phyloP scores from a whole-genome alignment of 2,113 vertebrate species.

The Poecilia latipinna region DNA sequence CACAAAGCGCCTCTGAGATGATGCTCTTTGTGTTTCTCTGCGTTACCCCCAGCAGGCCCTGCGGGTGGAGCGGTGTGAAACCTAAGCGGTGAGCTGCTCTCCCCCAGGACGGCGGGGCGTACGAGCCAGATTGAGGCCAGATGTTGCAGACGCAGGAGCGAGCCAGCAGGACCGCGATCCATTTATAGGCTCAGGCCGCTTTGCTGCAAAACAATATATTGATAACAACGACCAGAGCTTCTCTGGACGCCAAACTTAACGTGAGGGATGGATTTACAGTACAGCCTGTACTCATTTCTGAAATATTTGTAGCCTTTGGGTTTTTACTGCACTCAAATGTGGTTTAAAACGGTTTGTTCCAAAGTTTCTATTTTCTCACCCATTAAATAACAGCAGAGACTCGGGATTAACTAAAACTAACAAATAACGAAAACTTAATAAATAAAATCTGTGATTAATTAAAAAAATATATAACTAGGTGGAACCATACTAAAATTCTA shows the following conservation, averaged over 20 bases:
- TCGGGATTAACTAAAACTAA: background rate
- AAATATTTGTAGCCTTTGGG: background rate
- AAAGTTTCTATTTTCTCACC: background rate
- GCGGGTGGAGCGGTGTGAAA: constrained; percentile 53
- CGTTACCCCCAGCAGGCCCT: constrained; percentile 62
- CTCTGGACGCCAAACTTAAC: background rate
- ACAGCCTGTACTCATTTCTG: background rate
- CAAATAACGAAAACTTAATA: too few relatives aligned
- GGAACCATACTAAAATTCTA: too few relatives aligned
- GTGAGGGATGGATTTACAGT: background rate
- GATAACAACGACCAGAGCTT: constrained; percentile 13
- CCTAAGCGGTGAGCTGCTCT: constrained; percentile 53
- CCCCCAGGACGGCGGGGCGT: constrained; percentile 47
- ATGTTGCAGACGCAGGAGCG: constrained; percentile 69
- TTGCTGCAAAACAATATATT: constrained; percentile 10
- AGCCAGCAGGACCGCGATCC: constrained; percentile 47
- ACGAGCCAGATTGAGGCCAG: constrained; percentile 78
- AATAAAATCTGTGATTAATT: too few relatives aligned
- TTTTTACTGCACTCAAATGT: background rate
- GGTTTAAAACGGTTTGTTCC: background rate
- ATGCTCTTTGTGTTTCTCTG: constrained; percentile 15
- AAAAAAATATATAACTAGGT: too few relatives aligned
- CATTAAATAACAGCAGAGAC: background rate
- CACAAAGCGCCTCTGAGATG: background rate
- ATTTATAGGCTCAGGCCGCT: constrained; percentile 47